phyloP scores from a whole-genome alignment of 2,888 invertebrate genomes.

The Zeuzera pyrina region DNA sequence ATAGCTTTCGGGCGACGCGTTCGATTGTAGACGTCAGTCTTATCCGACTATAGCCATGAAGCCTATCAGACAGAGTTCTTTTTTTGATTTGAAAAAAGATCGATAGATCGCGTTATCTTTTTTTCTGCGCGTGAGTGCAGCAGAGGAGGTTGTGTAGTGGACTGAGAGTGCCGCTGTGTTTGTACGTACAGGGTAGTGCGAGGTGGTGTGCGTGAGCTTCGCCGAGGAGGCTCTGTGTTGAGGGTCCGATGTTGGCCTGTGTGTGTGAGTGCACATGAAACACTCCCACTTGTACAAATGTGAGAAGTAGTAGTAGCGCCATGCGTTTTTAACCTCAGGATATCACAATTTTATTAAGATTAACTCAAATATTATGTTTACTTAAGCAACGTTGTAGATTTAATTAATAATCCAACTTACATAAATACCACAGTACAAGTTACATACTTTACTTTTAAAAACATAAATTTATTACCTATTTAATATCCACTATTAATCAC shows the following conservation, averaged over 20 bases:
- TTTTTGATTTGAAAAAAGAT: conserved; percentile 66
- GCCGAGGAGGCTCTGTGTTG: conserved; percentile 44
- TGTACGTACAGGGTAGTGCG: conserved; percentile 43
- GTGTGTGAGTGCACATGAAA: conserved; percentile 57
- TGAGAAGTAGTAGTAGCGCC: too few relatives aligned
- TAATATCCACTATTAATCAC: too few relatives aligned
- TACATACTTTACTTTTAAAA: too few relatives aligned
- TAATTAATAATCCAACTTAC: too few relatives aligned
- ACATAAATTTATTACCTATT: too few relatives aligned
- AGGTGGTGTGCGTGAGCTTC: conserved; percentile 47
- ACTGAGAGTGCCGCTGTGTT: conserved; percentile 69
- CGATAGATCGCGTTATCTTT: conserved; percentile 68
- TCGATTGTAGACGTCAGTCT: conserved; percentile 53
- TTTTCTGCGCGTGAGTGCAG: conserved; percentile 73
- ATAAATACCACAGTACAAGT: too few relatives aligned
- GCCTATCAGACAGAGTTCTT: conserved; percentile 49
- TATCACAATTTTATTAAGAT: too few relatives aligned
- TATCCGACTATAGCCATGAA: conserved; percentile 52
- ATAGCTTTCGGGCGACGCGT: conserved; percentile 46
- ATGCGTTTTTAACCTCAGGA: too few relatives aligned
- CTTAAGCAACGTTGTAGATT: too few relatives aligned
- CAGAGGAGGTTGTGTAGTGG: conserved; percentile 66
- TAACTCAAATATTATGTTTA: too few relatives aligned
- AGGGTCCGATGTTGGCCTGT: conserved; percentile 38
- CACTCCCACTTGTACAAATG: conserved; percentile 56